Base-by-base conservation (phyloP, 2,888 invertebrate genomes). In the Ophioninae sp. region DNA sequence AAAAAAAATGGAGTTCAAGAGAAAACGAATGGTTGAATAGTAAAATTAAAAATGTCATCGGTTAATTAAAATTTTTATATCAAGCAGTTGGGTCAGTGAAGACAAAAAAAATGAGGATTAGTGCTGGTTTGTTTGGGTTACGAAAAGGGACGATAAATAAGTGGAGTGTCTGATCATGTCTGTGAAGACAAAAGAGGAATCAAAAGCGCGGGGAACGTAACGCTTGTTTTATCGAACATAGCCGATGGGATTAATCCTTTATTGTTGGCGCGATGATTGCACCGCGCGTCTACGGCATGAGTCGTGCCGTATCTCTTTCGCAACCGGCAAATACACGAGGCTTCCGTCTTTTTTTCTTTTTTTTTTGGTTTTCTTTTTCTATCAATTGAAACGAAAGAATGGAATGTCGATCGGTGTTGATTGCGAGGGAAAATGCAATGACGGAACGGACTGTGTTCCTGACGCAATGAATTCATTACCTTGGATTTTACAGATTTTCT, bases 221-320 rank as follows among this genome's bases (percentile, higher is more conserved):
- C 72, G 81, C 82, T 56, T 63, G 72, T 85, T 89, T 89, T 90
- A 89, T 88, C 88, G 86, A 89, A 90, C 30, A 30, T 88, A 87
- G 51, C 85, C 80, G 84, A 85, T 85, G 67, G 89, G 89, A 90
- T 90, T 90, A 90, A 83, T 87, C 85, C 84, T 88, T 89, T 85
- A 87, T 86, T 90, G 88, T 90, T 88, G 88, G 86, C 83, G 83
- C 86, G 87, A 86, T 86, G 89, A 90, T 88, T 89, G 87, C 87
- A 71, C 74, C 73, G 80, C 86, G 39, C 41, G 81, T 58, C 73
- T 63, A 13, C 68, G 81, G 69, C 59, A 68, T 79, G 73, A 79
- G 67, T 73, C 79, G 79, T 39, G 17, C 68, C 68, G 56, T 84
- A 81, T 81, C 67, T 76, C 87, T 89, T 88, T 87, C 86, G 76